Percentiles rank a stretch among this genome's conserved stretches.
phyloP scores from a whole-genome alignment of 1,140 invertebrate genomes.

The Agrypnia vestita region DNA sequence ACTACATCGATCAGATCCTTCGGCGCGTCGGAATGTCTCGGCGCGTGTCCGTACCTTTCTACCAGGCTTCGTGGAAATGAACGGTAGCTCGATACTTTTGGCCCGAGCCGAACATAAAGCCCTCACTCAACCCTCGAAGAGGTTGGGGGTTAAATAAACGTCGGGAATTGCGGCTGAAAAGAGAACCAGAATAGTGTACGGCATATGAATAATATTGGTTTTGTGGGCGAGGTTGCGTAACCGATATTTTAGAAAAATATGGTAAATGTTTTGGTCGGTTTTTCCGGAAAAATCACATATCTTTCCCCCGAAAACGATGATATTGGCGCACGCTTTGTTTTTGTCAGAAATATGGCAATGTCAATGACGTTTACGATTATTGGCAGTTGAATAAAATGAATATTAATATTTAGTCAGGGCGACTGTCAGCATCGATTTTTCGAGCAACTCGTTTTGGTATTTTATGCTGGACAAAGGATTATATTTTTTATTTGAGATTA shows the following conservation, averaged over 20 bases:
- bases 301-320: conserved; percentile 1
- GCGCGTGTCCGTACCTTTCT: not conserved
- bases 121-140: conserved; percentile 29
- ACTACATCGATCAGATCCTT: not conserved
- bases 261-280: not conserved
- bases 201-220: conserved; percentile 44
- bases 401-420: no score
- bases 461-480: no score
- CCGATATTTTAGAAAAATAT: conserved; percentile 32
- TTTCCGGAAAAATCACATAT: conserved; percentile 16
- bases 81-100: not conserved
- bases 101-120: not conserved
- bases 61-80: not conserved
- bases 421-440: no score
- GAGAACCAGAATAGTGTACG: conserved; percentile 9
- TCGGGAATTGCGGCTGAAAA: conserved; percentile 12
- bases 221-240: conserved; percentile 5
- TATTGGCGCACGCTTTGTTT: not conserved
- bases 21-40: not conserved
- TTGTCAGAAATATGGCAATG: not conserved
- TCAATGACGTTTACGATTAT: not conserved
- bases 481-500: no score
- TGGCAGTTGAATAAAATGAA: not conserved
- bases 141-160: conserved; percentile 30
- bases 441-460: no score